phyloP scores from a whole-genome alignment of 2,113 vertebrate genomes.

The Saguinus midas region DNA sequence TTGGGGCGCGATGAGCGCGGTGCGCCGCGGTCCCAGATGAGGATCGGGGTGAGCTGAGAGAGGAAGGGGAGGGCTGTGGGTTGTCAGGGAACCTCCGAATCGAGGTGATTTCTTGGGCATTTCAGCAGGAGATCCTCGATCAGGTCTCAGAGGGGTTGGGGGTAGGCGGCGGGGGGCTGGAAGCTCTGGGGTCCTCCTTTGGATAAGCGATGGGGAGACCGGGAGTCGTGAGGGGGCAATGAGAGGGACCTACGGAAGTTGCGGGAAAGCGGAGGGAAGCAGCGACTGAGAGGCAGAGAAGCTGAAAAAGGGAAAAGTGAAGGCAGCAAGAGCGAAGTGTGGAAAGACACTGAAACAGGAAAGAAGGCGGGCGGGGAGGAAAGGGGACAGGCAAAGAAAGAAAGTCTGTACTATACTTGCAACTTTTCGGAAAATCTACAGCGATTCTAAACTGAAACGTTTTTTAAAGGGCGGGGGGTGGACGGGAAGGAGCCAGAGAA shows the following conservation, averaged over 20 bases:
- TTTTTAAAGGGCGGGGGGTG: not conserved
- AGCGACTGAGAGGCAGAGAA: not conserved
- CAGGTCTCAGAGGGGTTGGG: not conserved
- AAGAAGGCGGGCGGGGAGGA: not conserved
- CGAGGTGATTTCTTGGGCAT: not conserved
- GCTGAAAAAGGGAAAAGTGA: not conserved
- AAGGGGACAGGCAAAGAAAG: not conserved
- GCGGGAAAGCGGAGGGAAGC: not conserved
- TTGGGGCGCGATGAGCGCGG: not conserved
- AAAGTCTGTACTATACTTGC: not conserved
- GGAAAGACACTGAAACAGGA: not conserved
- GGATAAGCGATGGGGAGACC: not conserved
- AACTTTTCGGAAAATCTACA: not conserved
- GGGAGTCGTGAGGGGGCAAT: not conserved
- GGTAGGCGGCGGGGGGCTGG: not conserved
- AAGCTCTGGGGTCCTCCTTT: not conserved
- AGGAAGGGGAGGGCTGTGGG: not conserved
- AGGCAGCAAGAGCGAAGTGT: no score
- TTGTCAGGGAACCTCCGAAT: not conserved
- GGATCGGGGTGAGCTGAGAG: not conserved
- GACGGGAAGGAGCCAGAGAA: not conserved
- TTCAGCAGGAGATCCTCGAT: not conserved
- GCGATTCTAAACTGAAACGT: not conserved
- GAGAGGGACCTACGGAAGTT: not conserved
- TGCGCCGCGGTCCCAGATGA: not conserved